Base-by-base conservation (phyloP, 2,888 invertebrate genomes). In the Embidobia sp. region DNA sequence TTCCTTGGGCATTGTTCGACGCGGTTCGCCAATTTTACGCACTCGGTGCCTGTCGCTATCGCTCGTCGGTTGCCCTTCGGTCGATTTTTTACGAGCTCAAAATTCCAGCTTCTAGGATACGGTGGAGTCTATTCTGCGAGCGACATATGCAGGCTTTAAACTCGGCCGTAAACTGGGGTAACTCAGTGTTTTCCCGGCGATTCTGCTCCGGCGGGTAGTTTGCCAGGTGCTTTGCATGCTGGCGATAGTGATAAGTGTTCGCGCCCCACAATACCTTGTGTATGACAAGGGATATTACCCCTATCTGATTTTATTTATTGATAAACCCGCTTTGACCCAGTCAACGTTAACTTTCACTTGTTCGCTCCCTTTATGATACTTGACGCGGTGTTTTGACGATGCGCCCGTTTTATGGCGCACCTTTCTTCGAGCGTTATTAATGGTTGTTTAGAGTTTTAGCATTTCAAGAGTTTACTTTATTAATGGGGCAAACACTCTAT, bases 131-230 rank as follows among this genome's bases (percentile, higher is more conserved):
- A 67, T 42, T 55, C 57, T 72, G 73, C 46, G 11, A 35, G 51
- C 67, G 69, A 78, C 79, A 77, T 77, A 77, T 76, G 76, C 77
- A 31, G 66, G 67, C 73, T 70, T 49, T 79, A 78, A 78, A 81
- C 70, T 79, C 78, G 66, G 73, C 64, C 74, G 69, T 78, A 78
- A 81, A 81, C 77, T 66, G 75, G 75, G 76, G 76, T 77, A 79
- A 73, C 76, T 64, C 40, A 33, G 53, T 29, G 53, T 33, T 75
- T 55, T 44, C 64, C 53, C 51, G 76, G 57, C 31, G 76, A 70
- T 57, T 64, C 42, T 59, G 46, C 37, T 57, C 57, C 44, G 46
- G 29, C 33, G 57, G 72, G 44, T 66, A 67, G 66, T 67, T 72
- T 64, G 64, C 57, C 66, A 55, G 66, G 67, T 67, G 63, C 61